Evolutionary conservation across 2,888 invertebrate genomes (phyloP), one percentile per base, ranked within the genome.

Genomic region (Pherbina coryleti): DNA sequence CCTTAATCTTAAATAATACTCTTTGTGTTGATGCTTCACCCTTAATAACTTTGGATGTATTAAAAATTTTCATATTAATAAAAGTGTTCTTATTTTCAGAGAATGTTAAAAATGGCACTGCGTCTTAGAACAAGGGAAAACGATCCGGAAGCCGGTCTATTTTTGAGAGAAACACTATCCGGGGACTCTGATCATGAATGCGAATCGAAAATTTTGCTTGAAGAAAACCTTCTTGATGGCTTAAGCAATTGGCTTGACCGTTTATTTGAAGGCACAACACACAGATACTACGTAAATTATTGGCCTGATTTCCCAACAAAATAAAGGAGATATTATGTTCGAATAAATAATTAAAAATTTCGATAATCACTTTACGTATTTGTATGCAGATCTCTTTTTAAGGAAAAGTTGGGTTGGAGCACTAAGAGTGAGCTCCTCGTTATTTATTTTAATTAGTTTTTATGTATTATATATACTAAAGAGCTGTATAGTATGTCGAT

Each of bases 241-340:
- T 92, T 99, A 76, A 95, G 97, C 75, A 97, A 97, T 90, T 99
- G 99, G 99, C 91, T 99, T 86, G 99, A 99, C 90, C 93, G 98
- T 31, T 91, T 99, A 81, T 98, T 99, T 88, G 99, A 99, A 89
- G 99, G 99, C 81, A 95, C 95, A 81, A 97, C 98, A 7, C 96
- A 97, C 89, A 94, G 98, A 83, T 98, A 98, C 91, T 95, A 97
- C 90, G 94, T 99, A 84, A 97, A 97, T 90, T 97, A 97, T 90
- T 99, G 99, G 99, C 99, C 99, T n/a, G 97, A 97, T 87, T 97
- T 96, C 92, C 94, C 94, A 82, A 93, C 94, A 86, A 95, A 95
- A 91, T 95, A 93, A 91, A 83, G 2, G 0, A 9, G 4, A 60
- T 44, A 44, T 44, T 7, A 11, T 11, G 44, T 14, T 14, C 14